phyloP scores from a whole-genome alignment of 2,888 invertebrate genomes.

The Lomographa bimaculata region DNA sequence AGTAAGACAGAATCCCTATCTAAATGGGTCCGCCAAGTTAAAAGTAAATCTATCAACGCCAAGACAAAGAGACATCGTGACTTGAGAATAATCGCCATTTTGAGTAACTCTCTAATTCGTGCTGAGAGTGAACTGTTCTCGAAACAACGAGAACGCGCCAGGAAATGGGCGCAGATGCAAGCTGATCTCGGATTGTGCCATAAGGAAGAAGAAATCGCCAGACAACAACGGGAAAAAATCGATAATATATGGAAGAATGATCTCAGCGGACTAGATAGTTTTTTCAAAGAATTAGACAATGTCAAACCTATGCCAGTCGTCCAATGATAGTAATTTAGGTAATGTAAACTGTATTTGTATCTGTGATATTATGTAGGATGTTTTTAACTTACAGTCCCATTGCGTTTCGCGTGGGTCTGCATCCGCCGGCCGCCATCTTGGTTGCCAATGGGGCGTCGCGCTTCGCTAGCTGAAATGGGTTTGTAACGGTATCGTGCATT shows the following conservation, averaged over 20 bases:
- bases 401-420: constrained; percentile 83
- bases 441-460: constrained; percentile 82
- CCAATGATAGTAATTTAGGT: constrained; percentile 57
- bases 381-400: constrained; percentile 84
- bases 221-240: constrained; percentile 70
- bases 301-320: constrained; percentile 73
- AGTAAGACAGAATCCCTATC: constrained; percentile 83
- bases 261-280: constrained; percentile 85
- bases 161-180: constrained; percentile 84
- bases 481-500: constrained; percentile 82
- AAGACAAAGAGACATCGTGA: constrained; percentile 84
- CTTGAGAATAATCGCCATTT: constrained; percentile 86
- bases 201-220: constrained; percentile 73
- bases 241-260: constrained; percentile 83
- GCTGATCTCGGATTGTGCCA: constrained; percentile 73
- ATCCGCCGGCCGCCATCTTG: constrained; percentile 83
- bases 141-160: constrained; percentile 85
- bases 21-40: constrained; percentile 86
- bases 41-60: constrained; percentile 83
- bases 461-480: constrained; percentile 84
- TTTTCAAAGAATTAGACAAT: constrained; percentile 85
- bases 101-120: constrained; percentile 82
- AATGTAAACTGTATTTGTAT: constrained; percentile 66
- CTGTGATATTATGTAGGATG: constrained; percentile 82
- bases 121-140: constrained; percentile 84